Evolutionary conservation across 2,888 invertebrate species (phyloP).

Genomic region (Orthosia incerta): DNA sequence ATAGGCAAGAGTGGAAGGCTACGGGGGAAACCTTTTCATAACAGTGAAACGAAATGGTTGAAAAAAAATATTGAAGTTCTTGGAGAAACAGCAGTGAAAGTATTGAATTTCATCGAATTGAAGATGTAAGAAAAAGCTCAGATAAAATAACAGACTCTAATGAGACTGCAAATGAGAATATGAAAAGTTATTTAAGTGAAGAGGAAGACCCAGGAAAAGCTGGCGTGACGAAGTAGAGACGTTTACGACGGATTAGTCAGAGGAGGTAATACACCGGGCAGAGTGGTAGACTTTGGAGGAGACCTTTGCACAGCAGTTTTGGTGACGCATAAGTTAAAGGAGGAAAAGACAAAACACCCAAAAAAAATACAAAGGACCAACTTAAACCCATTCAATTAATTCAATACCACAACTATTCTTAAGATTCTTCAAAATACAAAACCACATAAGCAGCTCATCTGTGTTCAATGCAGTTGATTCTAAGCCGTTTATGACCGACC

Average conservation of each 20-base stretch:
- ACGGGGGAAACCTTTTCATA: no score
- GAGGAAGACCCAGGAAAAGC: not conserved
- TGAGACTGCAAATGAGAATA: not conserved
- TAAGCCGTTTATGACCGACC: conserved; percentile 40
- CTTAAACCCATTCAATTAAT: conserved; percentile 43
- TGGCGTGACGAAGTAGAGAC: no score
- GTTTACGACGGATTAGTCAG: no score
- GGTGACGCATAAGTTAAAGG: conserved; percentile 6
- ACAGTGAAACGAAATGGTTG: no score
- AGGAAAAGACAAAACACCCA: conserved; percentile 16
- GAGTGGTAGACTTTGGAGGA: no score
- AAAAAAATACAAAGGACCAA: conserved; percentile 9
- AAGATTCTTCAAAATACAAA: conserved; percentile 28
- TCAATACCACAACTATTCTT: conserved; percentile 35
- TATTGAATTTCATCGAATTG: not conserved
- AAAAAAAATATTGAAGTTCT: no score
- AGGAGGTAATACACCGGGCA: no score
- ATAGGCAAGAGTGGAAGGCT: no score
- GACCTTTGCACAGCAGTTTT: no score
- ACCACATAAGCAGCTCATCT: conserved; percentile 53
- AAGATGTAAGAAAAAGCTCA: not conserved
- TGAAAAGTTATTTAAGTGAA: not conserved
- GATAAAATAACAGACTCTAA: not conserved
- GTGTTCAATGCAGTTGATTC: conserved; percentile 53
- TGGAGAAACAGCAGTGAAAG: not conserved